phyloP scores from a whole-genome alignment of 2,888 invertebrate species.

The Drosophila infuscata region DNA sequence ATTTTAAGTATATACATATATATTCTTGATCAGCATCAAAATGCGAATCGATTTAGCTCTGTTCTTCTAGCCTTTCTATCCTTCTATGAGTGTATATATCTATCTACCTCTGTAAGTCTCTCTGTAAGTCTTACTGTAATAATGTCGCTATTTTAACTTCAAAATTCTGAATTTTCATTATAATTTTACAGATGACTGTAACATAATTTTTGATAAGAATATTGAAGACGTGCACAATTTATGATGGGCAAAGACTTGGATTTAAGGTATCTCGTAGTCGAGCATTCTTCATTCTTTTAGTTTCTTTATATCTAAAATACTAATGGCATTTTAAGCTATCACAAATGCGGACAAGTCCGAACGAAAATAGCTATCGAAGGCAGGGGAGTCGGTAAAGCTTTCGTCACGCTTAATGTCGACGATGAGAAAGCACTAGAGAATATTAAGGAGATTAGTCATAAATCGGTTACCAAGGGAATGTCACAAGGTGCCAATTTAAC shows the following conservation, averaged over 20 bases:
- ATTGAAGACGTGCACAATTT: not conserved
- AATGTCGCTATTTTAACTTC: no score
- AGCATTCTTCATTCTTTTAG: not conserved
- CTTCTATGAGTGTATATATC: not conserved
- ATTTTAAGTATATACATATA: not conserved
- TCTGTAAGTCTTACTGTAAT: no score
- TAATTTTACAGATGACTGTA: no score
- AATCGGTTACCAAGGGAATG: not conserved
- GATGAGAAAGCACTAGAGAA: conserved; percentile 19
- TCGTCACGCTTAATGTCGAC: no score
- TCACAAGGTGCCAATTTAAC: conserved; percentile 1
- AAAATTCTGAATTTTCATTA: no score
- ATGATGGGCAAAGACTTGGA: not conserved
- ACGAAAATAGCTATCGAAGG: not conserved
- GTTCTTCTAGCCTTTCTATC: not conserved
- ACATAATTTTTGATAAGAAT: not conserved
- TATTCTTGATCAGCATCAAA: not conserved
- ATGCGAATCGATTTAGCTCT: not conserved
- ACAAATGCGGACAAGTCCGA: not conserved
- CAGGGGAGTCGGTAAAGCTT: not conserved
- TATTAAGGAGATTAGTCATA: conserved; percentile 1
- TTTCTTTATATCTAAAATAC: conserved; percentile 13
- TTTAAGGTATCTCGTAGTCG: not conserved
- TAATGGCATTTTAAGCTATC: conserved; percentile 44
- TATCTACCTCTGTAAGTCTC: not conserved